Conservation (phyloP, 2,113 vertebrate genomes). For the Pithys albifrons region DNA sequence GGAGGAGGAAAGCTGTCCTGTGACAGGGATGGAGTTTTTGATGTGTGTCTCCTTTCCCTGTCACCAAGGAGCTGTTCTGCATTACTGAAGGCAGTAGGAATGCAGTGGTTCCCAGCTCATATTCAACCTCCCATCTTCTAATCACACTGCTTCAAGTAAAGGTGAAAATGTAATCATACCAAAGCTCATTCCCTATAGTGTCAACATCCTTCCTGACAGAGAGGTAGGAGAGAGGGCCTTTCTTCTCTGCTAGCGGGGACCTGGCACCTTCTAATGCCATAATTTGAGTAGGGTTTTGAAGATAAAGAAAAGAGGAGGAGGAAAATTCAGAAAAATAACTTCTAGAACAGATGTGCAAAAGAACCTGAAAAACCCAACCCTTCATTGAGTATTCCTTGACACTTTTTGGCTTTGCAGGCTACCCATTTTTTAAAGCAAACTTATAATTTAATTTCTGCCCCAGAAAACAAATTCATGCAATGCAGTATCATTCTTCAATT, state of each 20-base stretch:
- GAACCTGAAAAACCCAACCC: rapidly evolving
- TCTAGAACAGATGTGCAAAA: not conserved
- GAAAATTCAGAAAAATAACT: not conserved
- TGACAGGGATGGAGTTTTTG: not conserved
- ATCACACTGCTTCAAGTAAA: conserved; percentile 18
- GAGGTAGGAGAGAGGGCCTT: not conserved
- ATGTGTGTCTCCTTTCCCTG: not conserved
- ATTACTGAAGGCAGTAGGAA: not conserved
- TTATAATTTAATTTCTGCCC: not conserved
- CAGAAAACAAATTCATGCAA: not conserved
- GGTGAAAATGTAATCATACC: not conserved
- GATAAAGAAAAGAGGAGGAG: not conserved
- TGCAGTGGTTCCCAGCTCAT: not conserved
- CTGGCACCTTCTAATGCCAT: not conserved
- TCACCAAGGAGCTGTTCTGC: not conserved
- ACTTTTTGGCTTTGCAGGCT: not conserved
- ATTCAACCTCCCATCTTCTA: conserved; percentile 15
- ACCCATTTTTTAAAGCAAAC: not conserved
- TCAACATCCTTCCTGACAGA: not conserved
- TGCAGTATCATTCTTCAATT: conserved; percentile 3
- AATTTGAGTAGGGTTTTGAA: not conserved
- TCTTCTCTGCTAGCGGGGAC: not conserved
- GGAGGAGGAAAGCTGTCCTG: not conserved
- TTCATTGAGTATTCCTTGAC: not conserved
- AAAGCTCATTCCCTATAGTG: not conserved